A percentile compares a stretch with the other conserved stretches of the same genome.
Conservation (phyloP, 2,888 invertebrate genomes). For the Callinectes sapidus region DNA sequence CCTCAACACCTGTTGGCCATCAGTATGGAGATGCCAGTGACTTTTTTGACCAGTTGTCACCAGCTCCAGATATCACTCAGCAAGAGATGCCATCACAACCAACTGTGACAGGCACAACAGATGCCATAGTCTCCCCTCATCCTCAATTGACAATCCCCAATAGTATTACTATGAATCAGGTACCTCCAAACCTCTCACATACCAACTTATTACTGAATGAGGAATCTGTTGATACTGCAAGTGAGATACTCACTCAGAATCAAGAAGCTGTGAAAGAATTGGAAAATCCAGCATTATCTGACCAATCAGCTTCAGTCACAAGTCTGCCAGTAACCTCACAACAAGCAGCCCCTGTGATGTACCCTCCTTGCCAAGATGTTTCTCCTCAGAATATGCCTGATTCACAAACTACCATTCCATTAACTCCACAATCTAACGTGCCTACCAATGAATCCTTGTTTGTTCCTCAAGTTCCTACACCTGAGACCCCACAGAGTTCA, state of each 20-base stretch:
- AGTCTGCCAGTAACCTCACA: neutral
- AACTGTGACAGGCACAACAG: conserved; percentile 39
- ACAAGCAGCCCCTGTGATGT: conserved; percentile 32
- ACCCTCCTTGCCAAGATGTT: conserved; percentile 20
- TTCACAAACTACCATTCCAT: conserved; percentile 51
- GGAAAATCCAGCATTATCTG: neutral
- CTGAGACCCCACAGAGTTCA: conserved; percentile 19
- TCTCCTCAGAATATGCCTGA: neutral
- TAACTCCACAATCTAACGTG: conserved; percentile 55
- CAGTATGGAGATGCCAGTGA: conserved; percentile 46
- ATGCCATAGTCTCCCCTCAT: conserved; percentile 23
- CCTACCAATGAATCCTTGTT: conserved; percentile 23
- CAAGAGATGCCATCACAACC: conserved; percentile 6
- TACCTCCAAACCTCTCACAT: conserved; percentile 24
- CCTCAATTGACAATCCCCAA: conserved; percentile 15
- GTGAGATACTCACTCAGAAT: neutral
- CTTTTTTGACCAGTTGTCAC: conserved; percentile 63
- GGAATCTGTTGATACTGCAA: neutral
- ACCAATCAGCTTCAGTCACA: neutral
- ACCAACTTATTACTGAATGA: neutral
- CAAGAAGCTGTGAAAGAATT: conserved; percentile 6
- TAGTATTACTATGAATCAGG: conserved; percentile 29
- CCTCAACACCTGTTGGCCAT: conserved; percentile 4
- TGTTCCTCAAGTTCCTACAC: conserved; percentile 29
- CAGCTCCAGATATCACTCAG: conserved; percentile 18